phyloP scores from a whole-genome alignment of 2,888 invertebrate species.

The Mellilla xanthometata region DNA sequence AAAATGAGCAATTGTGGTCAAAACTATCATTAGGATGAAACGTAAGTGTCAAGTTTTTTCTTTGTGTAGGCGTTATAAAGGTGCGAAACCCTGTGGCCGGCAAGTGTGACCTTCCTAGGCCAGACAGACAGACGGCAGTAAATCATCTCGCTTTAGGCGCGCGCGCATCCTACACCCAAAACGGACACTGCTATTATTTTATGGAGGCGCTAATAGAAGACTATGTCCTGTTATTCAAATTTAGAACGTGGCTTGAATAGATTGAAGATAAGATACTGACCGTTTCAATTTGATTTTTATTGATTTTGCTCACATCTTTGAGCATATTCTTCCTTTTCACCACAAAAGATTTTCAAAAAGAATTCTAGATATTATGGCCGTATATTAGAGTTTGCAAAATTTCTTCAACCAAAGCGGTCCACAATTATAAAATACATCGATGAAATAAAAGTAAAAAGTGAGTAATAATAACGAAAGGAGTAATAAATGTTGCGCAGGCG shows the following conservation, averaged over 20 bases:
- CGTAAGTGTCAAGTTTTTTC: too few relatives aligned
- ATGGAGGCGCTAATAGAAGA: conserved; percentile 18
- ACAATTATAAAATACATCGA: neutral
- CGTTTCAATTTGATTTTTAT: too few relatives aligned
- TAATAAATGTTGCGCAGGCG: conserved; percentile 40
- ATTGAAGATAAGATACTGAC: conserved; percentile 8
- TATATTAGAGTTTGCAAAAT: too few relatives aligned
- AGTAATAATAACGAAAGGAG: conserved; percentile 39
- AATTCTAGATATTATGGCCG: too few relatives aligned
- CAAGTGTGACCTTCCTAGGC: conserved; percentile 1
- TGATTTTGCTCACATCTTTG: too few relatives aligned
- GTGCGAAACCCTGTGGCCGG: too few relatives aligned
- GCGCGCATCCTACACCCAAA: conserved; percentile 25
- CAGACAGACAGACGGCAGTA: conserved; percentile 20
- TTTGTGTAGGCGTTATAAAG: too few relatives aligned
- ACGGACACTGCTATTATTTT: conserved; percentile 13
- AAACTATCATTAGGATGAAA: too few relatives aligned
- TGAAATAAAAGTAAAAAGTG: conserved; percentile 32
- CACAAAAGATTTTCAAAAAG: too few relatives aligned
- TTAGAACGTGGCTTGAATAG: conserved; percentile 25
- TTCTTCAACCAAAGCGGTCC: too few relatives aligned
- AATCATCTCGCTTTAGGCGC: conserved; percentile 30
- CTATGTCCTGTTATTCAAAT: conserved; percentile 32
- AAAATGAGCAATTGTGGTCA: too few relatives aligned
- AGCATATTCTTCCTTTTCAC: too few relatives aligned